phyloP scores from a whole-genome alignment of 1,140 invertebrate genomes.

The Pissodes strobi region DNA sequence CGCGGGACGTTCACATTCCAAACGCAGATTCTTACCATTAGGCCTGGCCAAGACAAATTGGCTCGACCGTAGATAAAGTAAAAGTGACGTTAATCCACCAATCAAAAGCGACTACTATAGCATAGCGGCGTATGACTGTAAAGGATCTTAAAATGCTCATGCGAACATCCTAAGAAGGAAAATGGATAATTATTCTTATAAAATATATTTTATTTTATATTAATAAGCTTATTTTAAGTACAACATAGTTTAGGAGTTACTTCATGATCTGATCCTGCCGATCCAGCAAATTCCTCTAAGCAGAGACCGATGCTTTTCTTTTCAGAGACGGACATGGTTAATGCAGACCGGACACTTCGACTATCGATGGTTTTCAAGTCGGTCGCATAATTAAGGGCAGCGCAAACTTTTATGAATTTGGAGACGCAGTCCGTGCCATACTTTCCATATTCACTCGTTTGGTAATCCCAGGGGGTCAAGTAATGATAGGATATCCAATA shows the following conservation, averaged over 20 bases:
- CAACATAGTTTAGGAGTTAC: neutral
- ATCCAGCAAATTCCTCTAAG: conserved; percentile 56
- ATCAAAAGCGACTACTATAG: no score
- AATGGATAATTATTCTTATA: no score
- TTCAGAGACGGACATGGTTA: conserved; percentile 61
- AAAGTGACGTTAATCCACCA: no score
- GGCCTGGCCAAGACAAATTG: no score
- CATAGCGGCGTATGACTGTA: no score
- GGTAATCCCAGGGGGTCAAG: conserved; percentile 74
- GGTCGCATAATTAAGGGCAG: conserved; percentile 65
- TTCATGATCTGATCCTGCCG: conserved; percentile 24
- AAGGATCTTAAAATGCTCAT: no score
- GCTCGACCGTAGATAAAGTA: no score
- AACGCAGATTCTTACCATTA: no score
- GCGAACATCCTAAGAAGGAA: no score
- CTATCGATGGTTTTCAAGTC: conserved; percentile 67
- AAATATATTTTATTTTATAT: no score
- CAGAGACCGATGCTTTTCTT: conserved; percentile 61
- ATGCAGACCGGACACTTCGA: conserved; percentile 63
- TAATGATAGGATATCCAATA: conserved; percentile 83
- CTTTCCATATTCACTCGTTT: conserved; percentile 74
- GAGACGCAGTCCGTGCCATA: conserved; percentile 69
- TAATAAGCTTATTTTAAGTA: no score
- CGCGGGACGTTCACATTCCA: no score
- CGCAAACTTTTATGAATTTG: conserved; percentile 68